Percentiles rank a stretch among this genome's conserved stretches.
These are phyloP conservation scores for Odontocolon sp. DNA, from an alignment of 2,888 invertebrate species.

Conservation along the genomic window DNA sequence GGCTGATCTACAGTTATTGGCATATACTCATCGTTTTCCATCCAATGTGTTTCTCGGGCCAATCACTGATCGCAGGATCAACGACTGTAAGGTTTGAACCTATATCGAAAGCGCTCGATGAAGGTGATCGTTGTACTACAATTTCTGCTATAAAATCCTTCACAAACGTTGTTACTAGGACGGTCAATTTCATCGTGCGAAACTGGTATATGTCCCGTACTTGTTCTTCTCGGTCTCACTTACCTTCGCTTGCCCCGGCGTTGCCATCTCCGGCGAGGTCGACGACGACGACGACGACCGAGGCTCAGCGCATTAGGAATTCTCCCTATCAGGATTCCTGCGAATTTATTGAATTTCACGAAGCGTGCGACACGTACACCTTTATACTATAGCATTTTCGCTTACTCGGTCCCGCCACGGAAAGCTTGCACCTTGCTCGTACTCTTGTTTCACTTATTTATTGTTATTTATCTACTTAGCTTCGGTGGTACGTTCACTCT, in stretches of 20 bases:
- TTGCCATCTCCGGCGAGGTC: conserved; percentile 53
- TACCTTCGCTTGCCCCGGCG: conserved; percentile 27
- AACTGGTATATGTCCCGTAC: no score
- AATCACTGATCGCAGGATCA: no score
- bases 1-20: no score
- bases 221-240: conserved; percentile 2
- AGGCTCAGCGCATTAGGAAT: conserved; percentile 61
- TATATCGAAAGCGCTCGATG: no score
- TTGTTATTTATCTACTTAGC: conserved; percentile 45
- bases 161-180: no score
- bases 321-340: conserved; percentile 62
- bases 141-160: no score
- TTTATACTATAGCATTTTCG: neutral
- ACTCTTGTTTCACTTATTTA: conserved; percentile 52
- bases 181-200: no score
- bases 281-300: conserved; percentile 46
- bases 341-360: conserved; percentile 64
- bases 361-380: conserved; percentile 57
- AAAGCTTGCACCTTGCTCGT: neutral
- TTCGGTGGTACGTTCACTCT: neutral
- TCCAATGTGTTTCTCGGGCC: neutral
- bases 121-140: no score
- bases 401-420: neutral
- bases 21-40: no score
- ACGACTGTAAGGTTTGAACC: no score